Evolutionary conservation across 2,113 vertebrate species (phyloP).

Genomic region (Dendrocopos noguchii): DNA sequence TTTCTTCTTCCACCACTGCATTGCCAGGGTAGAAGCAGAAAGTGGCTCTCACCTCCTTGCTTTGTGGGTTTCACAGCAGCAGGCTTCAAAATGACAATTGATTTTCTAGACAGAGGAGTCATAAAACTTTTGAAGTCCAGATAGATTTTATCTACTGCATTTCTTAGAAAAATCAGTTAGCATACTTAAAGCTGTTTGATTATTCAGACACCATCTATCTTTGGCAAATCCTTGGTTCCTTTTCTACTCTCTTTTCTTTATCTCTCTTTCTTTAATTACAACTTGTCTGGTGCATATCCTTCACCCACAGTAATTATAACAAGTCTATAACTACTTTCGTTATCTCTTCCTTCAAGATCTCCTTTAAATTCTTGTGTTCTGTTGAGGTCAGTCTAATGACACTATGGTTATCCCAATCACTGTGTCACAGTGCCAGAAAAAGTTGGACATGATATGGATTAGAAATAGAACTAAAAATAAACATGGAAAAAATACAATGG

Average conservation of each 20-base stretch:
- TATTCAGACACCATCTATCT: conserved; percentile 28
- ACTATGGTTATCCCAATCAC: not conserved
- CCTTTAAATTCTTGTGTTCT: not conserved
- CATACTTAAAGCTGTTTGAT: not conserved
- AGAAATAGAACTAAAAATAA: not conserved
- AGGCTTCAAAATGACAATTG: not conserved
- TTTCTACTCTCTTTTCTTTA: conserved; percentile 33
- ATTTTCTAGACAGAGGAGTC: conserved; percentile 15
- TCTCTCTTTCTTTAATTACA: conserved; percentile 57
- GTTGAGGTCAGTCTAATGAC: not conserved
- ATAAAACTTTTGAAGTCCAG: not conserved
- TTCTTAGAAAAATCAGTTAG: conserved; percentile 36
- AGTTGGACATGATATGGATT: not conserved
- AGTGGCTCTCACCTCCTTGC: not conserved
- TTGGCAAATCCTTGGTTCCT: not conserved
- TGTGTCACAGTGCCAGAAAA: not conserved
- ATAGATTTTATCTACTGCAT: conserved; percentile 19
- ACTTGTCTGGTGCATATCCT: conserved; percentile 14
- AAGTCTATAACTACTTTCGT: not conserved
- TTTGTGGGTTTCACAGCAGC: not conserved
- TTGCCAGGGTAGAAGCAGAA: not conserved
- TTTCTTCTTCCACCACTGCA: not conserved
- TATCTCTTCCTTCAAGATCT: conserved; percentile 30
- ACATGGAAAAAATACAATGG: not conserved
- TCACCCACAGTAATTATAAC: conserved; percentile 32